A percentile compares a stretch with the other conserved stretches of the same genome.
These are phyloP conservation scores for Buathra laborator DNA, from an alignment of 2,888 invertebrate genomes.

Conservation along the genomic window DNA sequence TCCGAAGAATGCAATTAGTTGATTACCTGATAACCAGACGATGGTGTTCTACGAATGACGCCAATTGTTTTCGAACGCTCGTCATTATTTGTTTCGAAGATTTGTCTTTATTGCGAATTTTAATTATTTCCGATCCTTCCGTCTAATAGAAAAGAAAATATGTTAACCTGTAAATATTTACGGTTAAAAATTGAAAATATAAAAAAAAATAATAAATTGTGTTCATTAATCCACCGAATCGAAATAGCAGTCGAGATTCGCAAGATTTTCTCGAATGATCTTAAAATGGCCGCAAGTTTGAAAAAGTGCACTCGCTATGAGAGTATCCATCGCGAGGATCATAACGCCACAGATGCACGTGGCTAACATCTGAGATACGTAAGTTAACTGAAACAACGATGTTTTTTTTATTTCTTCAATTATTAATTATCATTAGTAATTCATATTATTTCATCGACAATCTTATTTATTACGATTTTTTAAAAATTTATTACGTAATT, in stretches of 20 bases:
- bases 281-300: conserved; percentile 78
- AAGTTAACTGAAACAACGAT: conserved; percentile 70
- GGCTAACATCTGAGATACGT: conserved; percentile 76
- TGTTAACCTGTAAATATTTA: not conserved
- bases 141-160: conserved; percentile 25
- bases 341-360: conserved; percentile 74
- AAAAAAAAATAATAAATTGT: not conserved
- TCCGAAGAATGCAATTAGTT: not conserved
- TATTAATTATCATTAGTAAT: conserved; percentile 14
- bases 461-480: not conserved
- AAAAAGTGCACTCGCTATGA: conserved; percentile 78
- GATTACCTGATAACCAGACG: conserved; percentile 66
- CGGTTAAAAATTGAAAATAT: not conserved
- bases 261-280: conserved; percentile 73
- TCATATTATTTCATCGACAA: not conserved
- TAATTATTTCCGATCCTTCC: not conserved
- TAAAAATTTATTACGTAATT: not conserved
- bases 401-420: conserved; percentile 28
- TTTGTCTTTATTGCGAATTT: not conserved
- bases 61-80: conserved; percentile 45
- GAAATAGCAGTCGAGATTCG: conserved; percentile 51
- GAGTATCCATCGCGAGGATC: conserved; percentile 76
- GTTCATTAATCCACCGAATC: conserved; percentile 30
- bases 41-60: conserved; percentile 64
- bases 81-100: conserved; percentile 7